phyloP scores from a whole-genome alignment of 2,113 vertebrate species.

The Coptodon rendalli region DNA sequence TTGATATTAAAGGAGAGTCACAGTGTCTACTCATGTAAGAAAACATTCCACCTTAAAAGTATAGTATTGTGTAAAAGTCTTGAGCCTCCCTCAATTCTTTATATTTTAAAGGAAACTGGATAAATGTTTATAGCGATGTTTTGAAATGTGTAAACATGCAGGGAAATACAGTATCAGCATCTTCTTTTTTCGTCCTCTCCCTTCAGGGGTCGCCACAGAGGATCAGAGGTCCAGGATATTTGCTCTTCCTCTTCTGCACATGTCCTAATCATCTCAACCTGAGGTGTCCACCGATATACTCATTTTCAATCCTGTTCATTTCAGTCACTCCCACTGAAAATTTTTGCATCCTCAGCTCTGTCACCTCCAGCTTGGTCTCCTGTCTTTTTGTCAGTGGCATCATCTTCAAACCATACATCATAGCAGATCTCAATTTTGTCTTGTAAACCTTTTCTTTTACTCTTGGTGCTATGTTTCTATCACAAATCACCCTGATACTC shows the following conservation, averaged over 20 bases:
- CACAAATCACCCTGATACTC: background rate
- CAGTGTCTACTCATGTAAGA: background rate
- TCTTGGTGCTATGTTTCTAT: background rate
- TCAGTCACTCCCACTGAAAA: background rate
- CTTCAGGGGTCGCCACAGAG: background rate
- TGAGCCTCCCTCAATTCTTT: background rate
- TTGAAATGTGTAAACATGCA: background rate
- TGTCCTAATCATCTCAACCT: background rate
- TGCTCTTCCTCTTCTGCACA: background rate
- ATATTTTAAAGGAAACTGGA: background rate
- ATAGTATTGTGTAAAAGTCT: background rate
- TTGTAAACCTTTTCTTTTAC: background rate
- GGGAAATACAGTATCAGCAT: background rate
- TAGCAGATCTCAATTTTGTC: background rate
- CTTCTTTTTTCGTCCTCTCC: background rate
- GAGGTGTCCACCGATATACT: background rate
- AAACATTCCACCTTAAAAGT: background rate
- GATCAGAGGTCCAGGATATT: background rate
- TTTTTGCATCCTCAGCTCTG: background rate
- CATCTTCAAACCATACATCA: background rate
- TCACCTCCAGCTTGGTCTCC: background rate
- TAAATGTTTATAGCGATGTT: background rate
- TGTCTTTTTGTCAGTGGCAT: background rate
- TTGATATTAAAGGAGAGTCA: background rate
- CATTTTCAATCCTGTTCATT: background rate